phyloP scores from a whole-genome alignment of 1,140 invertebrate genomes.

The Drosophila asahinai region DNA sequence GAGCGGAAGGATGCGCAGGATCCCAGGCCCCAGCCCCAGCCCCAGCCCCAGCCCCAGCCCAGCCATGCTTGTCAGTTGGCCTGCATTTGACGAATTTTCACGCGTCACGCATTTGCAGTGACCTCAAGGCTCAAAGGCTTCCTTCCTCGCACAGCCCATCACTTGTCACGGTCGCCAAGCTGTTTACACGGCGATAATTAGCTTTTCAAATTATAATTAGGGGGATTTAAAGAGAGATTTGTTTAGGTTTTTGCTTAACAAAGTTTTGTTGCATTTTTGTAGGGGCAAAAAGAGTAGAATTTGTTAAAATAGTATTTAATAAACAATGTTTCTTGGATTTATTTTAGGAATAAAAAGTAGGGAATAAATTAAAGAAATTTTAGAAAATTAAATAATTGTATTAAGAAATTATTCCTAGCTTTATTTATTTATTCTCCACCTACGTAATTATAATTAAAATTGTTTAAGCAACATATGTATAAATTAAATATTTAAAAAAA shows the following conservation, averaged over 20 bases:
- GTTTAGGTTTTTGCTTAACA: background rate
- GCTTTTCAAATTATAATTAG: background rate
- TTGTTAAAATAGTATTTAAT: no score
- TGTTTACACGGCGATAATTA: conserved; percentile 21
- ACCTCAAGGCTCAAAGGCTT: conserved; percentile 65
- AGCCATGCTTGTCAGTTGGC: conserved; percentile 49
- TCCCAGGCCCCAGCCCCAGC: background rate
- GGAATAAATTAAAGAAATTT: no score
- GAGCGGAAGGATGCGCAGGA: conserved; percentile 8
- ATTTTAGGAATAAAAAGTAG: no score
- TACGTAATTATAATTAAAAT: no score
- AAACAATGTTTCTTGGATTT: no score
- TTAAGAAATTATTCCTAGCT: no score
- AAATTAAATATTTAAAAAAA: no score
- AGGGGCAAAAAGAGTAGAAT: no score
- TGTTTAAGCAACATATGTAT: no score
- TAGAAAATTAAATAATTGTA: no score
- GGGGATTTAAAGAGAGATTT: background rate
- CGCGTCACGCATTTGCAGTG: conserved; percentile 66
- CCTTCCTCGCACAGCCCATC: conserved; percentile 5
- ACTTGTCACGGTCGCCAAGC: conserved; percentile 19
- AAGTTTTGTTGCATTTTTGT: no score
- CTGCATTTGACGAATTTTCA: conserved; percentile 73
- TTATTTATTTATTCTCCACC: no score
- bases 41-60: background rate